Evolutionary conservation across 2,113 vertebrate genomes (phyloP).

Genomic region (Clarias gariepinus): DNA sequence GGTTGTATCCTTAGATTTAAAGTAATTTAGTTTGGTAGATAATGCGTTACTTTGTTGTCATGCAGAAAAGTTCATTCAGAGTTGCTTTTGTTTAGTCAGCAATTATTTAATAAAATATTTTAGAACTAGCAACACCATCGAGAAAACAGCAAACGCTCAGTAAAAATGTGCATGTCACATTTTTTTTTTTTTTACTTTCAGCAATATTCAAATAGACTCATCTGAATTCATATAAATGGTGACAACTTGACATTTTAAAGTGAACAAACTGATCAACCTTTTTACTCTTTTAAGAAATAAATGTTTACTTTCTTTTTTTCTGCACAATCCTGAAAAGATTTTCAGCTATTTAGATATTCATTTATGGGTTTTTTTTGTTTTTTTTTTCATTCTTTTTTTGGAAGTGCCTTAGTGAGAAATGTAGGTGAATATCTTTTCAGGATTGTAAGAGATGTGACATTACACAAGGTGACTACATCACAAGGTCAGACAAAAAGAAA

Average conservation of each 20-base stretch:
- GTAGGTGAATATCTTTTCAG: too few relatives aligned
- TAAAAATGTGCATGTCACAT: neutral
- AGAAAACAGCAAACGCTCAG: neutral
- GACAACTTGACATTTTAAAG: slow-evolving; percentile 27
- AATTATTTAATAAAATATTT: neutral
- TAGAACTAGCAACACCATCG: neutral
- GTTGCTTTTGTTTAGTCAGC: neutral
- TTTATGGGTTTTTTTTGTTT: neutral
- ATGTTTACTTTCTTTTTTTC: neutral
- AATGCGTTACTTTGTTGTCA: neutral
- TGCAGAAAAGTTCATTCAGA: neutral
- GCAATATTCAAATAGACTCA: neutral
- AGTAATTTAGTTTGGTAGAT: neutral
- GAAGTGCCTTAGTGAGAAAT: too few relatives aligned
- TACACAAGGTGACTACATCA: slow-evolving; percentile 6
- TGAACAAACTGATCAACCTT: neutral
- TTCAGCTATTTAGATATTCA: neutral
- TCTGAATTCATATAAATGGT: slow-evolving; percentile 2
- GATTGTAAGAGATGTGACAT: neutral
- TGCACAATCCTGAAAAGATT: neutral
- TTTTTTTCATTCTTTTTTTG: neutral
- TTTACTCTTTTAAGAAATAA: neutral
- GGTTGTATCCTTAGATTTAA: neutral
- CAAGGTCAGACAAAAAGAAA: neutral
- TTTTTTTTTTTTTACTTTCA: neutral